Conservation (phyloP, 2,797 vertebrate species). For the Eospalax fontanierii region DNA sequence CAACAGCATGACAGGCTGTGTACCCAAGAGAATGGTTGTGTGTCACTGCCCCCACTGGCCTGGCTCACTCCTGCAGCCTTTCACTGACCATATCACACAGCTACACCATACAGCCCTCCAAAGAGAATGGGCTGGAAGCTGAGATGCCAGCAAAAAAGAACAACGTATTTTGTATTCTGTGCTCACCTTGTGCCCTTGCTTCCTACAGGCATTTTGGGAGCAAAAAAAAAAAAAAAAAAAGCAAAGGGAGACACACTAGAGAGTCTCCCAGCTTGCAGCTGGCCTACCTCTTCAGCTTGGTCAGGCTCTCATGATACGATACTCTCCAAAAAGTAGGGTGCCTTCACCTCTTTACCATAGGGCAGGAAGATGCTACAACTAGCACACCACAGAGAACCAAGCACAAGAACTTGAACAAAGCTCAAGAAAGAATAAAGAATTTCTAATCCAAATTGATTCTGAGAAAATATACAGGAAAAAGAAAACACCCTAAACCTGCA, state of each 20-base stretch:
- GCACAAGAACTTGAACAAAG: neutral
- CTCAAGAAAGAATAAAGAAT: neutral
- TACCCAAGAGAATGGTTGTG: neutral
- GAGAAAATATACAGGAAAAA: neutral
- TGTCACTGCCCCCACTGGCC: neutral
- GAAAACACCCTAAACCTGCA: neutral
- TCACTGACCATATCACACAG: neutral
- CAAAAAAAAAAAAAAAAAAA: too few species aligned
- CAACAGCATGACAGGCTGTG: rapidly evolving
- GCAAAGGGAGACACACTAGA: neutral
- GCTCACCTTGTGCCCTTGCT: neutral
- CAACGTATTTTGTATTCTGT: neutral
- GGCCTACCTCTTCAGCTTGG: neutral
- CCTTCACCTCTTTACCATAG: neutral
- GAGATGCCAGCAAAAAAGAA: neutral
- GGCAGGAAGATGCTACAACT: neutral
- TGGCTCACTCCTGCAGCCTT: neutral
- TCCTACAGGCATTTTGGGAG: neutral
- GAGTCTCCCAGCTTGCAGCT: neutral
- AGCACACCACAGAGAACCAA: neutral
- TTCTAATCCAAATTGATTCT: neutral
- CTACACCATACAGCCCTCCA: neutral
- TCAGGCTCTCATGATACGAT: neutral
- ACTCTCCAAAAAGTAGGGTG: neutral
- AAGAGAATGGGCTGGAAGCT: neutral